Conservation (phyloP, 2,113 vertebrate species). For the Siniperca knerii region DNA sequence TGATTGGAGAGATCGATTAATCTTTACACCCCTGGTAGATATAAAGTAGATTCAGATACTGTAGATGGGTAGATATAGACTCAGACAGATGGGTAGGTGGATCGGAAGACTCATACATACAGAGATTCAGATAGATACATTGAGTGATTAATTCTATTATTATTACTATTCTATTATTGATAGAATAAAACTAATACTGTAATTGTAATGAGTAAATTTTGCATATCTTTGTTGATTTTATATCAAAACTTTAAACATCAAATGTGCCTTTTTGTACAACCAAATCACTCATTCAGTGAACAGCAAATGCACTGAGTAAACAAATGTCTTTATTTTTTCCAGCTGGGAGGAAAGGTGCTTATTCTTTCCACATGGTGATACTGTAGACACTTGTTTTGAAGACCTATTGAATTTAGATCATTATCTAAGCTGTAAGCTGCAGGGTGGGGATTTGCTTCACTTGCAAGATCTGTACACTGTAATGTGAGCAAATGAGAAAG, state of each 20-base stretch:
- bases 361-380: conserved; percentile 21
- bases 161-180: too few relatives aligned
- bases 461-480: background rate
- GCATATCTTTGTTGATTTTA: background rate
- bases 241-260: background rate
- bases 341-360: background rate
- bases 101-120: background rate
- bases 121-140: background rate
- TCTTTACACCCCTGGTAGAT: background rate
- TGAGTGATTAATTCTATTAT: background rate
- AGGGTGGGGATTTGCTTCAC: background rate
- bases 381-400: conserved; percentile 10
- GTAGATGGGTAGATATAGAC: background rate
- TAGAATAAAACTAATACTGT: background rate
- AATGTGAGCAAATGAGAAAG: conserved; percentile 15
- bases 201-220: background rate
- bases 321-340: background rate
- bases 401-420: conserved; percentile 25
- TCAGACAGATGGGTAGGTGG: background rate
- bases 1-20: background rate
- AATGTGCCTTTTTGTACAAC: background rate
- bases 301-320: background rate
- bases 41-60: background rate
- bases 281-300: background rate
- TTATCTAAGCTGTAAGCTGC: conserved; percentile 31